phyloP scores from a whole-genome alignment of 2,113 vertebrate species.

The Ia io region DNA sequence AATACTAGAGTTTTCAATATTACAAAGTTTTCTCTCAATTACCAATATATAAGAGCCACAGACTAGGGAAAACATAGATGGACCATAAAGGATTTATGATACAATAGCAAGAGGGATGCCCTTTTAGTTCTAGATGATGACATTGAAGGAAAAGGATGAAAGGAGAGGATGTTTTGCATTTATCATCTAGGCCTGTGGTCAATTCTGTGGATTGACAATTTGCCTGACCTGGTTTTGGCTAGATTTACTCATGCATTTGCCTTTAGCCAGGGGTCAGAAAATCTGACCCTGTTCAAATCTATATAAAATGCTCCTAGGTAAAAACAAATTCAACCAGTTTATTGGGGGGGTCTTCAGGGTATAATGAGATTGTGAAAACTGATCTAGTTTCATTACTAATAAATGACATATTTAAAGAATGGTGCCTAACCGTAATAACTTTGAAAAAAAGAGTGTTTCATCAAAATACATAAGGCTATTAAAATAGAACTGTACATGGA shows the following conservation, averaged over 20 bases:
- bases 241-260: neutral
- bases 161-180: neutral
- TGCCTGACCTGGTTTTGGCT: neutral
- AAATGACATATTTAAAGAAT: neutral
- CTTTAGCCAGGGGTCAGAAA: neutral
- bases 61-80: neutral
- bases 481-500: neutral
- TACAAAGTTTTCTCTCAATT: neutral
- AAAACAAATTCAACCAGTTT: neutral
- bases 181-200: neutral
- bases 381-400: neutral
- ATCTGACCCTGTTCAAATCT: neutral
- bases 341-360: neutral
- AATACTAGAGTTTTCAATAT: neutral
- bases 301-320: neutral
- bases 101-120: neutral
- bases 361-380: neutral
- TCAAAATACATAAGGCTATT: neutral
- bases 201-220: neutral
- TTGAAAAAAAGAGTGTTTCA: neutral
- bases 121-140: neutral
- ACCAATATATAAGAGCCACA: neutral
- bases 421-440: neutral
- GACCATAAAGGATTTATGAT: neutral
- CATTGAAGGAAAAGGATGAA: neutral